Conservation (phyloP, 2,113 vertebrate species). For the Rattus rattus region DNA sequence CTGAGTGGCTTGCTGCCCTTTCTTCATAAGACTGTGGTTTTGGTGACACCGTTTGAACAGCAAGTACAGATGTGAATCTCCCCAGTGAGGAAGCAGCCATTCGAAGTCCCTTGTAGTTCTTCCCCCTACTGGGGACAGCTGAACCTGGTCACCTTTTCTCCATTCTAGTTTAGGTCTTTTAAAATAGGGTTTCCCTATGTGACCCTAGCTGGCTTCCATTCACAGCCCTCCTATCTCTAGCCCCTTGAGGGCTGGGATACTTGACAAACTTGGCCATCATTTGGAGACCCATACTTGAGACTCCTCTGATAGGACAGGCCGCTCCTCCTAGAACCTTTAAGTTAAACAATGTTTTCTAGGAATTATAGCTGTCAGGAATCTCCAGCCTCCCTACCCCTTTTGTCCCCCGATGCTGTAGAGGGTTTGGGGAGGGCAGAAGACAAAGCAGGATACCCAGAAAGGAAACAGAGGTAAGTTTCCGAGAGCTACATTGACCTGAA, state of each 20-base stretch:
- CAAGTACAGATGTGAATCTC: neutral
- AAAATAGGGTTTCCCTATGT: neutral
- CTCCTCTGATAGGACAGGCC: neutral
- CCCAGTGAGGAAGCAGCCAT: neutral
- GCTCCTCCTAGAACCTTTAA: neutral
- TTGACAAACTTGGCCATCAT: neutral
- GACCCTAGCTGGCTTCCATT: neutral
- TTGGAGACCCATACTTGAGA: neutral
- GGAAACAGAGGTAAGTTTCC: neutral
- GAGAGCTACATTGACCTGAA: neutral
- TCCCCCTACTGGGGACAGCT: neutral
- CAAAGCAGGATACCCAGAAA: neutral
- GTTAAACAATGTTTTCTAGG: neutral
- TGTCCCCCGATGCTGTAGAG: neutral
- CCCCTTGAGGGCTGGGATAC: neutral
- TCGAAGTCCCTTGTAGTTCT: neutral
- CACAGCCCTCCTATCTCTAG: neutral
- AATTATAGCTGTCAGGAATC: neutral
- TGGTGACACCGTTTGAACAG: neutral
- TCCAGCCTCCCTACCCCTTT: neutral
- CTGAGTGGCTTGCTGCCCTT: neutral
- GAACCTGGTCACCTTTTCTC: neutral
- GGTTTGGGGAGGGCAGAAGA: neutral
- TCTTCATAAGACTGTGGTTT: neutral
- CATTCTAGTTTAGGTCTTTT: neutral